Evolutionary conservation across 2,888 invertebrate species (phyloP), one percentile per base, ranked within the genome.

Genomic region (Polyommatus iphigenia): DNA sequence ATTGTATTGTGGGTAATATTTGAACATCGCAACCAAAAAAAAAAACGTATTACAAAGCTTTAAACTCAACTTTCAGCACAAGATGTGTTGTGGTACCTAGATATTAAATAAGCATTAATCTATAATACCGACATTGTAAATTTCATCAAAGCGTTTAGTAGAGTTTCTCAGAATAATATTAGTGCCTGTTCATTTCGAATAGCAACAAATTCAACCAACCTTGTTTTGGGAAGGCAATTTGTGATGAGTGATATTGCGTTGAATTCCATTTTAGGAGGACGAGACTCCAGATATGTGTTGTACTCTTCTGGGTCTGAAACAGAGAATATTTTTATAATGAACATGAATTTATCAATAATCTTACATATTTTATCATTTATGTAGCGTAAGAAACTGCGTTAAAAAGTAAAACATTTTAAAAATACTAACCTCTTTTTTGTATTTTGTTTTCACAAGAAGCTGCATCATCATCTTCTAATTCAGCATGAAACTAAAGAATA

Each of bases 401-500:
- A 50, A 13, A 50, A 15, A 50, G 6, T 15, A 50, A 50, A 3
- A 24, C 20, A 32, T 73, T 71, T 24, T 5, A 29, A 13, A 67
- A 67, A 29, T 29, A 29, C 29, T 76, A 83, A 91, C 91, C 91
- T 85, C 88, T 88, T 81, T 89, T 88, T 79, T 85, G 86, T 7
- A 84, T 83, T 82, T 90, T 89, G 79, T 84, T 85, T 78, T 83
- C 85, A 71, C 78, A 81, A 24, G 82, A 80, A 46, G 83, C 54
- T 18, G 4, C 83, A 6, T 90, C 87, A 15, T 90, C 87, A 18
- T 93, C 90, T 79, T 95, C 95, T 67, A 95, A 85, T 89, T 97
- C 97, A 3, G 97, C 96, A 83, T 97, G 97, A 84, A 97, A 96
- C 97, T 97, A 71, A 90, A 92, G 79, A 76, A 32, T n/a, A 75